Percentiles rank a stretch among this genome's conserved stretches.
Evolutionary conservation across 2,888 invertebrate species (phyloP).

Genomic region (Drosophila ustulata): DNA sequence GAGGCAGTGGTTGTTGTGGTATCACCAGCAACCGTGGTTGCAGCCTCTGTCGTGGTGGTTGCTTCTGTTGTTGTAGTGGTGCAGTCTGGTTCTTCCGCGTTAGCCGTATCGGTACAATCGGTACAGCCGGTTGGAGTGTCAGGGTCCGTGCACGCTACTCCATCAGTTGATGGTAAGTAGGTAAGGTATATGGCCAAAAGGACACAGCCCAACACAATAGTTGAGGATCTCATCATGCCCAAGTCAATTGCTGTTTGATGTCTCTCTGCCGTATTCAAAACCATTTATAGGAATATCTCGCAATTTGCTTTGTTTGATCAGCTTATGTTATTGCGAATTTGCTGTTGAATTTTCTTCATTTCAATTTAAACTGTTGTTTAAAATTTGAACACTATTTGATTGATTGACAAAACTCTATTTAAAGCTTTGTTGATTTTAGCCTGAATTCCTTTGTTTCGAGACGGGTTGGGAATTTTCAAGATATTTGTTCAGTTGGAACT

Average conservation of each 20-base stretch:
- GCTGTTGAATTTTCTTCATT: background rate
- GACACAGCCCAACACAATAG: constrained; percentile 25
- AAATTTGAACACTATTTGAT: background rate
- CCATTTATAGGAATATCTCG: constrained; percentile 23
- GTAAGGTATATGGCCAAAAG: constrained; percentile 28
- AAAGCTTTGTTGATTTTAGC: background rate
- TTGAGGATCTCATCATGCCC: constrained; percentile 24
- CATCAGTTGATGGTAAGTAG: constrained; percentile 20
- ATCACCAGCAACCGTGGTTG: background rate
- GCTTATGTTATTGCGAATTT: background rate
- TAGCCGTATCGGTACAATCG: background rate
- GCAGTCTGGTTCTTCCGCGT: background rate
- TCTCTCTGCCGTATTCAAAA: background rate
- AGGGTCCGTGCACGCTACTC: constrained; percentile 10
- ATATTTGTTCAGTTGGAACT: constrained; percentile 9
- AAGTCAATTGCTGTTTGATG: constrained; percentile 25
- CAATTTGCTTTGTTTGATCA: background rate
- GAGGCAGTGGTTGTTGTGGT: constrained; percentile 10
- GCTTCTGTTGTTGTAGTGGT: background rate
- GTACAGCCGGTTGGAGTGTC: background rate
- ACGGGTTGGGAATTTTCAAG: background rate
- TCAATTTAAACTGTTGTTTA: background rate
- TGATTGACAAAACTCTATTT: background rate
- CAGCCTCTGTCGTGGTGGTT: background rate
- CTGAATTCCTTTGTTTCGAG: background rate